Conservation (phyloP, 2,888 invertebrate species). For the Chironomus riparius region DNA sequence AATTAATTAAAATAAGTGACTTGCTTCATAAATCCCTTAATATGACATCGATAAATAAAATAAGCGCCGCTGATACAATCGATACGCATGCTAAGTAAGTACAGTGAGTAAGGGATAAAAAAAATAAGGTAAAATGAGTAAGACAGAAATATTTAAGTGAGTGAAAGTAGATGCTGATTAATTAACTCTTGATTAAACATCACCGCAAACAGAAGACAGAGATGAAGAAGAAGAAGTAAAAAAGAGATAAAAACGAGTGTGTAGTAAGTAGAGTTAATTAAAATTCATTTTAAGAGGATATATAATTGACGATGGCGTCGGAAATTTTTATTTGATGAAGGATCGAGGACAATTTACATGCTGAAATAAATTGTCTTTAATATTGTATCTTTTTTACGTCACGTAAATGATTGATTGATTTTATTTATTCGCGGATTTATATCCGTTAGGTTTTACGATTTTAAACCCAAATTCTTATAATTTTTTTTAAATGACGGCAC, state of each 20-base stretch:
- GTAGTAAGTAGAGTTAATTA: not conserved
- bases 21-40: not conserved
- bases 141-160: not conserved
- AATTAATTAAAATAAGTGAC: not conserved
- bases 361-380: too few relatives aligned
- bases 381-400: not conserved
- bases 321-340: not conserved
- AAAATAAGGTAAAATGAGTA: not conserved
- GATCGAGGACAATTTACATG: not conserved
- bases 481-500: not conserved
- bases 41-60: conserved; percentile 1
- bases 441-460: too few relatives aligned
- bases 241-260: not conserved
- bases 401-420: not conserved
- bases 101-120: not conserved
- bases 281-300: not conserved
- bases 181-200: not conserved
- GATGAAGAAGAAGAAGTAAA: not conserved
- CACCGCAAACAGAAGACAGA: not conserved
- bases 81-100: not conserved
- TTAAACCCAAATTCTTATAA: not conserved
- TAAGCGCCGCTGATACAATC: not conserved
- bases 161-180: conserved; percentile 3
- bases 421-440: too few relatives aligned
- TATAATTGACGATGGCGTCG: not conserved